Evolutionary conservation across 2,113 vertebrate genomes (phyloP).

Genomic region (Donacobius atricapilla): DNA sequence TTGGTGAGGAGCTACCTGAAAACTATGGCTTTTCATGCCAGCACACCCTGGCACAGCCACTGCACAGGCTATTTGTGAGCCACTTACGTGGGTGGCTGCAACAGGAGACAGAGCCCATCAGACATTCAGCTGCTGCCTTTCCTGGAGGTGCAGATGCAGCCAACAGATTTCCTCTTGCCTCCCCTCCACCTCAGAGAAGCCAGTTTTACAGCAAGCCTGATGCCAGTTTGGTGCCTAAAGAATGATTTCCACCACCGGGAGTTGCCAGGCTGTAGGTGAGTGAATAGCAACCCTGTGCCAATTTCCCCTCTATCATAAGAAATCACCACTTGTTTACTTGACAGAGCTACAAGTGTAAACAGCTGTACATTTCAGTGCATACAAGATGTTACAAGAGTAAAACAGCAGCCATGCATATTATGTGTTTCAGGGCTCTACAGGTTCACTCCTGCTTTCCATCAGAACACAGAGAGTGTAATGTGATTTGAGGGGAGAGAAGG

Average conservation of each 20-base stretch:
- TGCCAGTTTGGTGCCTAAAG: conserved; percentile 1
- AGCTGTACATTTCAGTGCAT: conserved; percentile 51
- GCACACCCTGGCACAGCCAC: neutral
- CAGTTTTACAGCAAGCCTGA: neutral
- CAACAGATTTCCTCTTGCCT: neutral
- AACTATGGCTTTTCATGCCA: accelerated
- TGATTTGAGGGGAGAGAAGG: neutral
- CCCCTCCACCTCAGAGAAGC: neutral
- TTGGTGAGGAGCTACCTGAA: neutral
- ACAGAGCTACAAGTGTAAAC: conserved; percentile 64
- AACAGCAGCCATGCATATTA: conserved; percentile 46
- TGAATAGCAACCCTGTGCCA: conserved; percentile 1
- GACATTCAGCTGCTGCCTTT: neutral
- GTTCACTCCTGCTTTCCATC: neutral
- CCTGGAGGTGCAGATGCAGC: neutral
- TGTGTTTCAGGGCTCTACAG: conserved; percentile 23
- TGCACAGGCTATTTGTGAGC: neutral
- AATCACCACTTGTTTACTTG: conserved; percentile 58
- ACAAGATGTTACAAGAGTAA: conserved; percentile 62
- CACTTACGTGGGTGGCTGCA: neutral
- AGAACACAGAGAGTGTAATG: neutral
- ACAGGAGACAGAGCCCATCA: neutral
- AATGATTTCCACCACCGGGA: conserved; percentile 45
- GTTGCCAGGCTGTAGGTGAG: conserved; percentile 31
- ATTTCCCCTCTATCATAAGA: conserved; percentile 43